These are phyloP conservation scores for Mycteria americana DNA, from an alignment of 2,797 vertebrate genomes.

Conservation along the genomic window DNA sequence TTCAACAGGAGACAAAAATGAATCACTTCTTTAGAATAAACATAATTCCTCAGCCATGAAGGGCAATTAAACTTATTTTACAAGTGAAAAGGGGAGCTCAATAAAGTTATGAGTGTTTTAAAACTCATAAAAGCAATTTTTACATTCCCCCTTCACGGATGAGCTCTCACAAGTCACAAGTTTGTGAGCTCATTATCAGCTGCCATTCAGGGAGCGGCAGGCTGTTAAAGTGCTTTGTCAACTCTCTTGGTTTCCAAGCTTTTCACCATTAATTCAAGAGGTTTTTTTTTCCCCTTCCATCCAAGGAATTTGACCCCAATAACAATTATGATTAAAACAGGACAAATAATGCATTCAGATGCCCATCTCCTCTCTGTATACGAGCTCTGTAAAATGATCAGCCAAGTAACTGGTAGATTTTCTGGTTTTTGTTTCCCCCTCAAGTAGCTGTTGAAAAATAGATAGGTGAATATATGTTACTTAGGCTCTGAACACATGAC, in stretches of 20 bases:
- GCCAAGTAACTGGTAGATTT: neutral
- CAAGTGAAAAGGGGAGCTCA: conserved; percentile 21
- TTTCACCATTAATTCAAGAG: neutral
- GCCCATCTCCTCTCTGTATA: neutral
- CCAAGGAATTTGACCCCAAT: neutral
- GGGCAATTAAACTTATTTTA: conserved; percentile 43
- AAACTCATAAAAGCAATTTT: conserved; percentile 44
- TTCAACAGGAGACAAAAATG: conserved; percentile 6
- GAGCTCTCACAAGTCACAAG: neutral
- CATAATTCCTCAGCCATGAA: conserved; percentile 54
- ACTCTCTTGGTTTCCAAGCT: neutral
- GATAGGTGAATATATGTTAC: neutral
- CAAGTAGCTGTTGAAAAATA: neutral
- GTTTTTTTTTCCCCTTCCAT: neutral
- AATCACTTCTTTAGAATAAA: conserved; percentile 38
- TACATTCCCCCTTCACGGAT: conserved; percentile 46
- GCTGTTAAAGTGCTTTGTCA: conserved; percentile 14
- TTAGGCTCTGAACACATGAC: neutral
- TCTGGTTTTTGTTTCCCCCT: fast-evolving
- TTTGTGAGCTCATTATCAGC: conserved; percentile 5
- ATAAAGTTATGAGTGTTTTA: conserved; percentile 50
- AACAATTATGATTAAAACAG: neutral
- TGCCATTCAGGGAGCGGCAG: neutral
- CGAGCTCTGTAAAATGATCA: neutral
- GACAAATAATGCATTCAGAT: neutral